A percentile compares a stretch with the other conserved stretches of the same genome.
phyloP scores from a whole-genome alignment of 2,888 invertebrate genomes.

The Coelogynopora nodosa region DNA sequence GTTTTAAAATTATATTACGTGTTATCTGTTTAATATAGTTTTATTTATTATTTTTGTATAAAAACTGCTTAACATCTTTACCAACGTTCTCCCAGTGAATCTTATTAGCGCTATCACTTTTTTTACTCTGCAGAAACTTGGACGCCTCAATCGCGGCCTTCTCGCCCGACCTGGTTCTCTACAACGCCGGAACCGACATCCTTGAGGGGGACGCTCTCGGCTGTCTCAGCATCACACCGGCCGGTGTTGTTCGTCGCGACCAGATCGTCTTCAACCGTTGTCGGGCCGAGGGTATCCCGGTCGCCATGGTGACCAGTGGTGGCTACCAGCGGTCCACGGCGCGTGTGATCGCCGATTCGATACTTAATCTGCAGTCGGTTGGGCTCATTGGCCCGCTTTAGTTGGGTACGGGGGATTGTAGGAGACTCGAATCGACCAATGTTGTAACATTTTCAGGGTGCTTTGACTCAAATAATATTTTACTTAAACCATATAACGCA shows the following conservation, averaged over 20 bases:
- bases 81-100: too few relatives aligned
- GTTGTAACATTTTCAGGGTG: too few relatives aligned
- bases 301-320: slow-evolving; percentile 82
- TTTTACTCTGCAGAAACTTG: slow-evolving; percentile 71
- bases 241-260: slow-evolving; percentile 81
- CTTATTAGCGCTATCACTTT: too few relatives aligned
- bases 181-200: slow-evolving; percentile 87
- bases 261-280: slow-evolving; percentile 76
- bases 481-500: too few relatives aligned
- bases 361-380: slow-evolving; percentile 68
- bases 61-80: too few relatives aligned
- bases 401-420: too few relatives aligned
- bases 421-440: too few relatives aligned
- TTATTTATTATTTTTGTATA: too few relatives aligned
- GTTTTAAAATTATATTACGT: too few relatives aligned
- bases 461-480: too few relatives aligned
- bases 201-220: slow-evolving; percentile 76
- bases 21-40: too few relatives aligned
- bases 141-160: slow-evolving; percentile 69
- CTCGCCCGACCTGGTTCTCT: slow-evolving; percentile 75
- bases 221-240: slow-evolving; percentile 69
- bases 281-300: slow-evolving; percentile 67
- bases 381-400: background rate
- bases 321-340: slow-evolving; percentile 77
- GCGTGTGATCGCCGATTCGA: slow-evolving; percentile 77